Evolutionary conservation across 2,888 invertebrate genomes (phyloP).

Genomic region (Ctena decussata): DNA sequence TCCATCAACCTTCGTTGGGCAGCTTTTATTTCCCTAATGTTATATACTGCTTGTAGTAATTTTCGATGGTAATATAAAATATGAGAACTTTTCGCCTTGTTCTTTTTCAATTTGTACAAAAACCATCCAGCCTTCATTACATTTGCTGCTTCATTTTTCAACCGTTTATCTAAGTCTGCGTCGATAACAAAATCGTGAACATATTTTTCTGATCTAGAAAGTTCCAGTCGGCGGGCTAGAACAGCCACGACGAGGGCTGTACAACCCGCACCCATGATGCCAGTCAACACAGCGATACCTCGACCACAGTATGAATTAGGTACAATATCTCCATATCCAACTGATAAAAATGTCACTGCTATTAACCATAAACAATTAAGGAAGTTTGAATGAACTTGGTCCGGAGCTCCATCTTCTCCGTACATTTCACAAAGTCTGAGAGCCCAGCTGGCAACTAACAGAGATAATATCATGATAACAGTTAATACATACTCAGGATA

Average conservation of each 20-base stretch:
- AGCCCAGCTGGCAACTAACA: slow-evolving; percentile 85
- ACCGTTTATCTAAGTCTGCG: slow-evolving; percentile 83
- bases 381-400: slow-evolving; percentile 80
- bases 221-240: slow-evolving; percentile 84
- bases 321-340: slow-evolving; percentile 86
- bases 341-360: slow-evolving; percentile 86
- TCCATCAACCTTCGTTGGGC: slow-evolving; percentile 82
- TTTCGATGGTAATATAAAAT: slow-evolving; percentile 80
- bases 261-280: slow-evolving; percentile 86
- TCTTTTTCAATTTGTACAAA: slow-evolving; percentile 80
- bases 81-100: slow-evolving; percentile 54
- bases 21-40: slow-evolving; percentile 85
- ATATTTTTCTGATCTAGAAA: slow-evolving; percentile 85
- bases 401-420: slow-evolving; percentile 61
- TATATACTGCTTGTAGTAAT: slow-evolving; percentile 84
- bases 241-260: slow-evolving; percentile 86
- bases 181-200: slow-evolving; percentile 87
- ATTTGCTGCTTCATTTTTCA: slow-evolving; percentile 84
- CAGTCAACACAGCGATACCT: slow-evolving; percentile 85
- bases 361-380: slow-evolving; percentile 86
- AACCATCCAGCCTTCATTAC: slow-evolving; percentile 85
- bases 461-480: slow-evolving; percentile 80
- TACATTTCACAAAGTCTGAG: slow-evolving; percentile 85
- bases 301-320: slow-evolving; percentile 86
- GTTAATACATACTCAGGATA: slow-evolving; percentile 85